phyloP scores from a whole-genome alignment of 2,797 vertebrate genomes.

The Dicrostonyx torquatus region DNA sequence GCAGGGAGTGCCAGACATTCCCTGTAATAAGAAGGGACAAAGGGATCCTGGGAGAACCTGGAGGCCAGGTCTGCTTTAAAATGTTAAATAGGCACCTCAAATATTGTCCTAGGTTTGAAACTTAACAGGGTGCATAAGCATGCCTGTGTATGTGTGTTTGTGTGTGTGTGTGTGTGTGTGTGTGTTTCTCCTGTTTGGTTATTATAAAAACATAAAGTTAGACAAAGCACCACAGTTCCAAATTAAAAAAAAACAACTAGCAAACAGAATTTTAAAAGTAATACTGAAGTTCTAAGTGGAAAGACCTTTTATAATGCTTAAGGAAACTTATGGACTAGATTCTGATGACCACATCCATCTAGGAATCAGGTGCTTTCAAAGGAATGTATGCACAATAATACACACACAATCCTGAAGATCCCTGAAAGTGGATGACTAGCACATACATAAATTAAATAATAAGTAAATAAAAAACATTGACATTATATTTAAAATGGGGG shows the following conservation, averaged over 20 bases:
- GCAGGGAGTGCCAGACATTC: too few species aligned
- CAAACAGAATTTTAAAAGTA: background rate
- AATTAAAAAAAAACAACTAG: background rate
- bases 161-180: background rate
- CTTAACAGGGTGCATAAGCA: background rate
- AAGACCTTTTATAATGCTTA: background rate
- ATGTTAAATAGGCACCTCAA: too few species aligned
- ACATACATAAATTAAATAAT: background rate
- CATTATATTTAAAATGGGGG: background rate
- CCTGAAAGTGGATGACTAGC: background rate
- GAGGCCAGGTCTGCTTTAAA: too few species aligned
- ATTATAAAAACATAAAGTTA: background rate
- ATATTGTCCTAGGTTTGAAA: too few species aligned
- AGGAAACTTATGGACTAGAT: background rate
- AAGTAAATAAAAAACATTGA: background rate
- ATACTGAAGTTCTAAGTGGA: background rate
- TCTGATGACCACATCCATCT: background rate
- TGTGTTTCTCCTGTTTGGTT: background rate
- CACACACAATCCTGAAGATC: fast-evolving
- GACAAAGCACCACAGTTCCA: background rate
- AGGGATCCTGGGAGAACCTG: too few species aligned
- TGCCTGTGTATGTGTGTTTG: background rate
- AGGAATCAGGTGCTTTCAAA: background rate
- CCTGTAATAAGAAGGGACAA: too few species aligned
- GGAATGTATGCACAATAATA: background rate